Base-by-base conservation (phyloP, 2,113 vertebrate genomes). In the Candoia aspera region DNA sequence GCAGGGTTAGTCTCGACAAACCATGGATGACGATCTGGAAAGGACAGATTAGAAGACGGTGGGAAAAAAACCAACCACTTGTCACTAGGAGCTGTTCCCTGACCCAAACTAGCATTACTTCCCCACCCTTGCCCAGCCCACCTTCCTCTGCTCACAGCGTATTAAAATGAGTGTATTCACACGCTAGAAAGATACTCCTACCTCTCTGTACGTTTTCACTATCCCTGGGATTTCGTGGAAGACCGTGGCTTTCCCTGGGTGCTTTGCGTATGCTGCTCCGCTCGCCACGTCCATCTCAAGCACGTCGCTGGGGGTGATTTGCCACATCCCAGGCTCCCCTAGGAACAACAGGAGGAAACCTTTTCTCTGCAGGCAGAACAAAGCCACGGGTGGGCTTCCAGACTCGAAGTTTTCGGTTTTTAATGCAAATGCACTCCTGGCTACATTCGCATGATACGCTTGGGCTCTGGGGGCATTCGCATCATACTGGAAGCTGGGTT, bases 141-240 rank as follows among this genome's bases (percentile, higher is more conserved):
- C 42, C 29, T 29, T 24, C 21, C 9, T 21, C 26, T 6, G 19
- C 55, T 64, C n/a, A 24, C n/a, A 23, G 26, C 24, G 29, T 21
- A 15, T 19, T 10, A n/a, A 90, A 33, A n/a, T 15, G 5, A 29
- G 9, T 8, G 29, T 1, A 2, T 37, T 49, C 37, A 37, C 17
- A 1, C 2, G 2, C 2, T 0, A 17, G 33, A 79, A n/a, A 79
- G 17, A 12, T 33, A 21, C 8, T 42, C 87, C 94, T 96, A 97
- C 97, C 96, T 98, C 97, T 96, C 96, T 93, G 23, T 97, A 97
- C 11, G 97, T 97, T 95, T 94, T 97, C 84, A 97, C 96, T 17
- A 94, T 90, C 91, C 96, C 97, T 33, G 97, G 96, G 64, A 97
- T 96, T 49, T 97, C 95, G 85, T 98, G 94, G 94, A 97, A 97